Conservation (phyloP, 2,113 vertebrate genomes). For the Brachirus orientalis region DNA sequence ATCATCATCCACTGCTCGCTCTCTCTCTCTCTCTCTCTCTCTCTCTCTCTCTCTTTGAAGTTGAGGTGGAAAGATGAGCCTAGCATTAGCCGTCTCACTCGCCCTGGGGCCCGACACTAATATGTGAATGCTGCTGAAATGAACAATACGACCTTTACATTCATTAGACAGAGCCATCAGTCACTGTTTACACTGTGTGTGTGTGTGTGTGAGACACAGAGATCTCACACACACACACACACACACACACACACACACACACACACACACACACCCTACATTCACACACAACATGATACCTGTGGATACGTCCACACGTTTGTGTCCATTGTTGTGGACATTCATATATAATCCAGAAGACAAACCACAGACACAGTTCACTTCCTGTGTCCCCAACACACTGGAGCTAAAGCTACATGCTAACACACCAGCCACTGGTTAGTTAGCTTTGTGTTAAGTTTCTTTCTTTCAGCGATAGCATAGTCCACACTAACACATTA, state of each 20-base stretch:
- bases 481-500: no score
- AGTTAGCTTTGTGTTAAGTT: no score
- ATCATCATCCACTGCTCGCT: no score
- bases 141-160: slow-evolving; percentile 73
- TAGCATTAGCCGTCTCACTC: slow-evolving; percentile 45
- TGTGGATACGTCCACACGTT: slow-evolving; percentile 33
- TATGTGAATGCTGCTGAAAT: slow-evolving; percentile 59
- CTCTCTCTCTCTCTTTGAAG: slow-evolving; percentile 61
- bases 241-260: slow-evolving; percentile 23
- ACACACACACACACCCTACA: no score
- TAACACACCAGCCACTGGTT: not conserved
- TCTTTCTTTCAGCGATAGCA: no score
- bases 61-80: slow-evolving; percentile 65
- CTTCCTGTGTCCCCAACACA: no score
- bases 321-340: slow-evolving; percentile 37
- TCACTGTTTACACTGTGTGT: slow-evolving; percentile 52
- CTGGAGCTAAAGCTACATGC: not conserved
- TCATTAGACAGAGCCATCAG: slow-evolving; percentile 70
- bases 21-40: slow-evolving; percentile 11
- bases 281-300: slow-evolving; percentile 54
- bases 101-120: slow-evolving; percentile 65
- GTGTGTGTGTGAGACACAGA: slow-evolving; percentile 31
- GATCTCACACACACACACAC: slow-evolving; percentile 41
- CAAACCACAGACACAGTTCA: not conserved
- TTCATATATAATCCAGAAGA: slow-evolving; percentile 13